Base-by-base conservation (phyloP, 2,797 vertebrate genomes). In the Falco columbarius region DNA sequence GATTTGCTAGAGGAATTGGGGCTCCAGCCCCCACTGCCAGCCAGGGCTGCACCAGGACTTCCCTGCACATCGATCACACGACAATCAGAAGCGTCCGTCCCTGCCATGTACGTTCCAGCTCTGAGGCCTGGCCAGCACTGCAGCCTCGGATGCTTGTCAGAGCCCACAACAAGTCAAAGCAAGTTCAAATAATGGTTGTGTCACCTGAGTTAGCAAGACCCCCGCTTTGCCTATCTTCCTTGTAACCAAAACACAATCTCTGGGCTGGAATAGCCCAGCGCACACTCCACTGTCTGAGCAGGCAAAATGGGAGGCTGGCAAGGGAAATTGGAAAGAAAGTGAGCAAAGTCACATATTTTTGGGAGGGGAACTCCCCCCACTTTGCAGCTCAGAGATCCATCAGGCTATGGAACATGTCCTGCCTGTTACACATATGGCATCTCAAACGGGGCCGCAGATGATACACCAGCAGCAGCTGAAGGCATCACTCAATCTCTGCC, bases 1-100 rank as follows among this genome's bases (percentile, higher is more conserved):
- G 42, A 70, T 58, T 10, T 32, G 21, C 10, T 1, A 0, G 0
- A 12, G 30, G 2, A 93, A 83, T 22, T 1, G 2, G 49, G 27
- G 9, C 34, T 81, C 47, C 76, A 86, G 27, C 19, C 24, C 3
- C 0, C 1, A 3, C n/a, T 49, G 56, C 14, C 36, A 66, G 19
- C 7, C 55, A 47, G 22, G 26, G 23, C 42, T 63, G 40, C 4
- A 1, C 7, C 5, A 86, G 70, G 46, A 56, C 42, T 75, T 79
- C 70, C 32, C 27, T 84, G 55, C 32, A 38, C 7, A 26, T 29
- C 6, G 1, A 24, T 73, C 51, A 76, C 2, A 3, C 32, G 12
- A 92, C 86, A 91, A 47, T 4, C 42, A 70, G 34, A 23, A 93
- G 63, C 6, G 17, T 27, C 26, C 15, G 18, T 12, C 23, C 34